Conservation (phyloP, 2,113 vertebrate genomes). For the Nettapus auritus region DNA sequence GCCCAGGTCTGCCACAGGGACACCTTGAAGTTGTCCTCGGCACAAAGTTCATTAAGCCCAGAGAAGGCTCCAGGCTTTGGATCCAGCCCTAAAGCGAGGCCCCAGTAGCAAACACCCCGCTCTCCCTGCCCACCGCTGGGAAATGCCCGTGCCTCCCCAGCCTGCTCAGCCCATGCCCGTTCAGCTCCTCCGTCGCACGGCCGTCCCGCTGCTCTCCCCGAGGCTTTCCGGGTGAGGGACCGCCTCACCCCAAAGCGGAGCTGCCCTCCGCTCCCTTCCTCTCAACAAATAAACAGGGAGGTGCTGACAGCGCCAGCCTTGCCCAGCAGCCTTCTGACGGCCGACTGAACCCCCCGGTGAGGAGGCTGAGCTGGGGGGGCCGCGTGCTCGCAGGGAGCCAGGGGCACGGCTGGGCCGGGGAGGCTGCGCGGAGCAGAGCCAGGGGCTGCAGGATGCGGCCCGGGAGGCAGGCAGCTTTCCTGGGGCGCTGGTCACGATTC, state of each 20-base stretch:
- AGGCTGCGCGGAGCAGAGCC: neutral
- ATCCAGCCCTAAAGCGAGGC: too few species aligned
- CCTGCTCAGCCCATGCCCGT: neutral
- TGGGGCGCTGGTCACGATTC: neutral
- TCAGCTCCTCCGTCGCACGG: neutral
- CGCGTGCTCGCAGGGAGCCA: neutral
- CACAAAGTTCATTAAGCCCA: too few species aligned
- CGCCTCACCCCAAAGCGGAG: neutral
- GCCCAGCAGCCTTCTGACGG: conserved; percentile 37
- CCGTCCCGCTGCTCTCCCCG: rapidly evolving
- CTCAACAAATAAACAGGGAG: conserved; percentile 65
- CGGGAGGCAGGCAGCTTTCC: neutral
- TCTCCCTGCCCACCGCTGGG: neutral
- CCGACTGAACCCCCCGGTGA: conserved; percentile 15
- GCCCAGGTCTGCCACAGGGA: neutral
- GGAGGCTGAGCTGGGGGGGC: neutral
- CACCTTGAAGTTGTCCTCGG: neutral
- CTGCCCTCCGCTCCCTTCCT: neutral
- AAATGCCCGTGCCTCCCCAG: neutral
- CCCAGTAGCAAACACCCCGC: neutral
- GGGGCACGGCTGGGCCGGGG: neutral
- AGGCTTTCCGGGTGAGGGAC: conserved; percentile 13
- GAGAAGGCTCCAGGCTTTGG: neutral
- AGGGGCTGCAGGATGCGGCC: too few species aligned
- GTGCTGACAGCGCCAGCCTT: conserved; percentile 64